A percentile compares a stretch with the other conserved stretches of the same genome.
phyloP scores from a whole-genome alignment of 2,888 invertebrate genomes.

The Erebia ligea region DNA sequence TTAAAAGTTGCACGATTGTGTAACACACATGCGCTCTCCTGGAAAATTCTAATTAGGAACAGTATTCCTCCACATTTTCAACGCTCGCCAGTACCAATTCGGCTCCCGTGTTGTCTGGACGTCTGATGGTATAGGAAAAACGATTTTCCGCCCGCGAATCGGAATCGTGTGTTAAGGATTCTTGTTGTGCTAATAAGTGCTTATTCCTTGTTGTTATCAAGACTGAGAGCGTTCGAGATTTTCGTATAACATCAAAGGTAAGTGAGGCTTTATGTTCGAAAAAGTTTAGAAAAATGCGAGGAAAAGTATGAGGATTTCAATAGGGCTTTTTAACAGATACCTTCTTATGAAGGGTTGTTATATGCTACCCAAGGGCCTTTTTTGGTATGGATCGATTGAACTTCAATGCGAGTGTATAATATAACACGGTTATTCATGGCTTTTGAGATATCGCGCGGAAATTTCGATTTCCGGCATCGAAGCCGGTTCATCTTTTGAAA shows the following conservation, averaged over 20 bases:
- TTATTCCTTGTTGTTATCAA: constrained; percentile 5
- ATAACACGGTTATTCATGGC: not conserved
- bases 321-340: not conserved
- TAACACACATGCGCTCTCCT: constrained; percentile 37
- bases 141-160: constrained; percentile 20
- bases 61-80: constrained; percentile 37
- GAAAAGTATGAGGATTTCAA: constrained; percentile 6
- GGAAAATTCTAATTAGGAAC: constrained; percentile 27
- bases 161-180: constrained; percentile 13
- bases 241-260: constrained; percentile 7
- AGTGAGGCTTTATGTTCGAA: constrained; percentile 1
- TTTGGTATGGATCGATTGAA: constrained; percentile 15
- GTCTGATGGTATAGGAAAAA: not conserved
- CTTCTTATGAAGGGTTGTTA: constrained; percentile 14
- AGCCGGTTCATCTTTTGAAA: not conserved
- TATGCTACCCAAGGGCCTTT: constrained; percentile 17
- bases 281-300: not conserved
- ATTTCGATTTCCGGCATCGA: not conserved
- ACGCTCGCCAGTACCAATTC: constrained; percentile 32
- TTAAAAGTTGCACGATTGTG: not conserved
- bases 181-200: constrained; percentile 22
- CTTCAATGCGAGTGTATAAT: not conserved
- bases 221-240: not conserved
- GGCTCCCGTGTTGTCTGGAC: constrained; percentile 27
- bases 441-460: constrained; percentile 6